Evolutionary conservation across 2,888 invertebrate species (phyloP), one percentile per base, ranked within the genome.

Genomic region (Andrena bicolor): DNA sequence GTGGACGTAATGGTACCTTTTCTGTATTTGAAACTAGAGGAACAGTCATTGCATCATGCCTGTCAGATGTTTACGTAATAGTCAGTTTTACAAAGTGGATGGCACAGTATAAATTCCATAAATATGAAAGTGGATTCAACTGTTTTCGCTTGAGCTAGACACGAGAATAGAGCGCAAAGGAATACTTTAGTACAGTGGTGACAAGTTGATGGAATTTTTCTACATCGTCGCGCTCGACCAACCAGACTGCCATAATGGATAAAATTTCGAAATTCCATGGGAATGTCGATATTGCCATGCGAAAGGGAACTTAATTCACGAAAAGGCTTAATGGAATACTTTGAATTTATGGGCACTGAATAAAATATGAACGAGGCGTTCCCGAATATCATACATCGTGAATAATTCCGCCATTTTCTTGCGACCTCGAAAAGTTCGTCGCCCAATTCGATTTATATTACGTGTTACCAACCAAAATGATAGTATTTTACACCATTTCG

Each of bases 291-390:
- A 71, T 80, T 76, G 76, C 64, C 76, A 60, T 71, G 41, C 76
- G 58, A 41, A 30, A 23, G 69, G 65, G 73, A 64, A 32, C 23
- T 68, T 68, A 68, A 68, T 53, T 32, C 68, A 35, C 53, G 68
- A 30, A 32, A 30, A 53, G 53, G 75, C 66, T 81, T 86, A 84
- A 84, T 86, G 79, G 83, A 83, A 86, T 77, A 76, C 74, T 58
- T 69, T 23, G 76, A 81, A 86, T 86, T 86, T 86, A 84, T 81
- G 76, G 63, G 26, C 60, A 58, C 79, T 86, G 86, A 86, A 86
- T 86, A 86, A 86, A 86, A 84, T 86, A 86, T 86, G 86, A 86
- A 81, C 71, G 68, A 35, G 66, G 30, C 81, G 76, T 53, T 53
- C 65, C 35, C 20, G 32, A 65, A 72, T 72, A 78, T 75, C 83